phyloP scores from a whole-genome alignment of 2,888 invertebrate species.

The Cremastinae sp. region DNA sequence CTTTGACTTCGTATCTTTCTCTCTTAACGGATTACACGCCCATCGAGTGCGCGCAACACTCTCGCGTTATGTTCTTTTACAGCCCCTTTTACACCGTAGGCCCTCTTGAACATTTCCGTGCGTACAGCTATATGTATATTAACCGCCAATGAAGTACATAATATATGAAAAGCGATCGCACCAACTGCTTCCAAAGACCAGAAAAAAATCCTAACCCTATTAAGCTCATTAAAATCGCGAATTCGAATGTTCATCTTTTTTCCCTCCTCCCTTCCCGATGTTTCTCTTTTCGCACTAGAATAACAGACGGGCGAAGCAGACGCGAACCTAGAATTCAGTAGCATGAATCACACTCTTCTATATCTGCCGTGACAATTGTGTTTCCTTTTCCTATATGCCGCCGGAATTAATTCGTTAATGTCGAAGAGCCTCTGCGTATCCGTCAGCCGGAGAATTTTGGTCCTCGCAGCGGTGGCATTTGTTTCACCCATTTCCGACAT shows the following conservation, averaged over 20 bases:
- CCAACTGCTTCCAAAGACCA: background rate
- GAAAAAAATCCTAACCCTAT: too few species aligned
- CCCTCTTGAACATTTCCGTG: too few species aligned
- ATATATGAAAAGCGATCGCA: too few species aligned
- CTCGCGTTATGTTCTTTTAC: background rate
- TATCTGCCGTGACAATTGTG: background rate
- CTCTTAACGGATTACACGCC: slow-evolving; percentile 19
- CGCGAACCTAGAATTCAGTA: background rate
- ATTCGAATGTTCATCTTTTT: too few species aligned
- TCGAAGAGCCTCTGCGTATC: slow-evolving; percentile 29
- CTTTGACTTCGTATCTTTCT: background rate
- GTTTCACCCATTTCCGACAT: slow-evolving; percentile 38
- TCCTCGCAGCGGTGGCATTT: slow-evolving; percentile 23
- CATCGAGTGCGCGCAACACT: background rate
- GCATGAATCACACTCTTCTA: slow-evolving; percentile 9
- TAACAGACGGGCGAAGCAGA: slow-evolving; percentile 1
- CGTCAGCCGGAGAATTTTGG: slow-evolving; percentile 36
- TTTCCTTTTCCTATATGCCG: background rate
- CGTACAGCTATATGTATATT: too few species aligned
- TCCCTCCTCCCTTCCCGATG: background rate
- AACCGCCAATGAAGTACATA: too few species aligned
- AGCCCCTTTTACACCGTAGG: background rate
- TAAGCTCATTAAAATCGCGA: too few species aligned
- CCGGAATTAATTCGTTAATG: slow-evolving; percentile 41
- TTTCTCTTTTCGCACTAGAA: background rate